Conservation (phyloP, 2,888 invertebrate genomes). For the Melanostoma mellinum region DNA sequence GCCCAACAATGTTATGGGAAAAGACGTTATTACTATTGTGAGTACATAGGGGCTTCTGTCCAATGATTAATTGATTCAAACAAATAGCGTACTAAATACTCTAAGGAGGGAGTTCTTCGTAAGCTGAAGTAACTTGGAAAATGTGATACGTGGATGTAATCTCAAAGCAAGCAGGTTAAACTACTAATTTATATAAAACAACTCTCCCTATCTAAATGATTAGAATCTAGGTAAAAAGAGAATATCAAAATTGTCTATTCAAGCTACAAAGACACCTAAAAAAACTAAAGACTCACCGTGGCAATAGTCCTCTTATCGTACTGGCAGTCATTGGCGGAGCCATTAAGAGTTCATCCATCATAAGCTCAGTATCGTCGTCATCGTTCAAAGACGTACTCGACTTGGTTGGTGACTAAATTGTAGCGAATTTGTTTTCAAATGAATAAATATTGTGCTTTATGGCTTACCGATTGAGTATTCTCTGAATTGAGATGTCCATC, state of each 20-base stretch:
- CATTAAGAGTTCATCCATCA: slow-evolving; percentile 92
- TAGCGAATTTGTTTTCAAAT: background rate
- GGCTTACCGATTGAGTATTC: slow-evolving; percentile 85
- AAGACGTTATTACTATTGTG: too few species aligned
- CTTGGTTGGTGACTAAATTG: slow-evolving; percentile 85
- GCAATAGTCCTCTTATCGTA: slow-evolving; percentile 87
- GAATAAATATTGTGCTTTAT: slow-evolving; percentile 19
- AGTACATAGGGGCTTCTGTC: too few species aligned
- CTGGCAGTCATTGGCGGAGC: slow-evolving; percentile 90
- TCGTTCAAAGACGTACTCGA: slow-evolving; percentile 86
- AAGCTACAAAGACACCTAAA: background rate
- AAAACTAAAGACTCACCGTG: slow-evolving; percentile 83
- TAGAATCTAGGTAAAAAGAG: background rate
- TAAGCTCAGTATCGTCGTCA: slow-evolving; percentile 90
- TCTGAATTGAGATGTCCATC: slow-evolving; percentile 88
- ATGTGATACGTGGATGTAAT: too few species aligned
- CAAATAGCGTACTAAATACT: too few species aligned
- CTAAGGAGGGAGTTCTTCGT: too few species aligned
- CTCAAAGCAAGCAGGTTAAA: too few species aligned
- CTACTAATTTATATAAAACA: too few species aligned
- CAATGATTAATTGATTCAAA: too few species aligned
- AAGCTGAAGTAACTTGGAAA: too few species aligned
- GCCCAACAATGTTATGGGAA: too few species aligned
- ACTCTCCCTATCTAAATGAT: background rate
- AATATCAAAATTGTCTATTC: background rate